Percentiles rank a stretch among this genome's conserved stretches.
These are phyloP conservation scores for Drosophila stalkeri DNA, from an alignment of 2,888 invertebrate species.

Conservation along the genomic window DNA sequence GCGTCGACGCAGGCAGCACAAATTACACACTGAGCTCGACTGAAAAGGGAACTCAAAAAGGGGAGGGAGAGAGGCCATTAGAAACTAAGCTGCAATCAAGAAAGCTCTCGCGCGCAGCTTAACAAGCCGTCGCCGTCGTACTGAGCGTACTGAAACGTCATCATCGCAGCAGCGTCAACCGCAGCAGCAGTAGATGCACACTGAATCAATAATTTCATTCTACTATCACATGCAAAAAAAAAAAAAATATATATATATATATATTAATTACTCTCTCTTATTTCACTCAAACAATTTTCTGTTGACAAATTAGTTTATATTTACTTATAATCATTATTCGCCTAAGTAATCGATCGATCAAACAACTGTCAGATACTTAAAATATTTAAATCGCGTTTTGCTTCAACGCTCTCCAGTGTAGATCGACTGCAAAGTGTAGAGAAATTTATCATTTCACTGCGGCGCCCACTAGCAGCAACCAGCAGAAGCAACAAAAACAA, in stretches of 20 bases:
- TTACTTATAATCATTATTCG: background rate
- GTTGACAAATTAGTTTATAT: no score
- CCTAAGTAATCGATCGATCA: background rate
- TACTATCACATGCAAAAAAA: background rate
- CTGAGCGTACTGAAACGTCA: conserved; percentile 29
- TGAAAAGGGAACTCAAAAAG: background rate
- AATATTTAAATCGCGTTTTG: conserved; percentile 1
- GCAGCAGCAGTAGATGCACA: conserved; percentile 28
- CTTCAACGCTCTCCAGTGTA: conserved; percentile 32
- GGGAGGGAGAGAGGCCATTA: conserved; percentile 46
- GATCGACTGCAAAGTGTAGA: conserved; percentile 74
- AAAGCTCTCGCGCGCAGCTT: conserved; percentile 65
- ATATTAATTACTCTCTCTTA: background rate
- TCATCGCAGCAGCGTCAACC: conserved; percentile 26
- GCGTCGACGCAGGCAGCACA: conserved; percentile 57
- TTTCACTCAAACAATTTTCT: background rate
- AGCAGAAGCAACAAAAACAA: conserved; percentile 18
- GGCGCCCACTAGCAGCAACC: conserved; percentile 41
- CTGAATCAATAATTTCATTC: conserved; percentile 3
- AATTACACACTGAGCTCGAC: conserved; percentile 31
- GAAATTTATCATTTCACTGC: conserved; percentile 82
- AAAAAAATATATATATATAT: background rate
- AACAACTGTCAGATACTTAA: background rate
- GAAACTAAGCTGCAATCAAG: conserved; percentile 71
- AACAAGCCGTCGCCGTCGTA: conserved; percentile 14